phyloP scores from a whole-genome alignment of 2,888 invertebrate species.

The Conops quadrifasciatus region DNA sequence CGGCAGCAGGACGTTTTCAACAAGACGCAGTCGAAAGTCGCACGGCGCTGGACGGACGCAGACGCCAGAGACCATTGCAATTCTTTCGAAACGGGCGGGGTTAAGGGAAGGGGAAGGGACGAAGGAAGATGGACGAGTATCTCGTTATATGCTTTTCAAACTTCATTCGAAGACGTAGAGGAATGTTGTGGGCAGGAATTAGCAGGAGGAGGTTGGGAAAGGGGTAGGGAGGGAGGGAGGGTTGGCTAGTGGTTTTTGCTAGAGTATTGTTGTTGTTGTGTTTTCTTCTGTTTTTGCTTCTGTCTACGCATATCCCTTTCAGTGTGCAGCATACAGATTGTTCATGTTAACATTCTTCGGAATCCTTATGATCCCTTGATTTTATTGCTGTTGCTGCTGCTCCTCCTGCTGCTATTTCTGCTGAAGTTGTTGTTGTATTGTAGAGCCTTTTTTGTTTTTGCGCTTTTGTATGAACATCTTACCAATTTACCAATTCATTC shows the following conservation, averaged over 20 bases:
- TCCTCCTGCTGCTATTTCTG: background rate
- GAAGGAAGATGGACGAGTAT: no score
- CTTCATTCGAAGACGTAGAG: no score
- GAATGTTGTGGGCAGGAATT: no score
- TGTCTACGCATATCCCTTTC: no score
- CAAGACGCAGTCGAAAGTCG: background rate
- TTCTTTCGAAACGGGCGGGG: background rate
- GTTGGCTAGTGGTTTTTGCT: background rate
- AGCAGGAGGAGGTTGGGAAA: no score
- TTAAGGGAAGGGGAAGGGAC: background rate
- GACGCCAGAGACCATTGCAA: background rate
- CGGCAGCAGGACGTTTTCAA: conserved; percentile 33
- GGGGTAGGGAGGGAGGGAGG: no score
- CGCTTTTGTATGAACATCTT: no score
- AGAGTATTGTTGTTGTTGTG: background rate
- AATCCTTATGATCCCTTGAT: background rate
- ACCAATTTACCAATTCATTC: no score
- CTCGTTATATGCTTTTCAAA: no score
- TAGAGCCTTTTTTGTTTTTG: conserved; percentile 15
- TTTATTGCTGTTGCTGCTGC: conserved; percentile 9
- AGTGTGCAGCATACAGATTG: no score
- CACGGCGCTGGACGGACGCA: background rate
- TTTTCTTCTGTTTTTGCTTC: no score
- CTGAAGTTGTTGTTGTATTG: conserved; percentile 22
- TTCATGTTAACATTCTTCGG: no score